Evolutionary conservation across 2,888 invertebrate species (phyloP).

Genomic region (Drosophila subsilvestris): DNA sequence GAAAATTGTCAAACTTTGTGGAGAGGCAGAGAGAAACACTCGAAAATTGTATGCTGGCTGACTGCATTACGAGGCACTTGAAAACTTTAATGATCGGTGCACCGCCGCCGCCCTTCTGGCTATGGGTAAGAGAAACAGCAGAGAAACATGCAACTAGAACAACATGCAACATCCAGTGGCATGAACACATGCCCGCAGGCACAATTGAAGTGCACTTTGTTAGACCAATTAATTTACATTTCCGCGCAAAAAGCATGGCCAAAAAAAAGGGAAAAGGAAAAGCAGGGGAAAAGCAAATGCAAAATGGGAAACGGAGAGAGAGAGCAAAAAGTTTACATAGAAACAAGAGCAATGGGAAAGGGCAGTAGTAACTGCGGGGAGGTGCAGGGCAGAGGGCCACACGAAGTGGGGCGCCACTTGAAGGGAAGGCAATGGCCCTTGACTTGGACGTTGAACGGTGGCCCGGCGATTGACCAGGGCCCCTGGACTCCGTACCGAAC

Average conservation of each 20-base stretch:
- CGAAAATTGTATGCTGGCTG: slow-evolving; percentile 17
- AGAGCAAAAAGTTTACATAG: slow-evolving; percentile 59
- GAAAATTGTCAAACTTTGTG: slow-evolving; percentile 35
- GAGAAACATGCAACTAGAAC: slow-evolving; percentile 40
- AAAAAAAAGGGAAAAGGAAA: slow-evolving; percentile 40
- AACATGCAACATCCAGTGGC: slow-evolving; percentile 28
- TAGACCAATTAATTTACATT: slow-evolving; percentile 79
- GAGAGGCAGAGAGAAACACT: slow-evolving; percentile 48
- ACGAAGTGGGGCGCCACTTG: slow-evolving; percentile 49
- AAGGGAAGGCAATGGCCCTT: slow-evolving; percentile 61
- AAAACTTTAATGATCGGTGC: slow-evolving; percentile 42
- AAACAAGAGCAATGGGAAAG: slow-evolving; percentile 49
- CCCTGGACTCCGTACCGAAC: neutral
- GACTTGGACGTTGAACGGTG: slow-evolving; percentile 55
- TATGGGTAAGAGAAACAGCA: slow-evolving; percentile 3
- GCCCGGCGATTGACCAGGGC: slow-evolving; percentile 41
- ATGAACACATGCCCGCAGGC: slow-evolving; percentile 50
- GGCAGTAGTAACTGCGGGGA: too few species aligned
- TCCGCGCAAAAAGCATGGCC: slow-evolving; percentile 68
- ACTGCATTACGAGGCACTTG: slow-evolving; percentile 36
- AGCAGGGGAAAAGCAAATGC: slow-evolving; percentile 22
- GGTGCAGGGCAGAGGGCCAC: slow-evolving; percentile 9
- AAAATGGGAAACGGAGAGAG: slow-evolving; percentile 26
- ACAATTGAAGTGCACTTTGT: slow-evolving; percentile 75
- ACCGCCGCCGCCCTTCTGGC: neutral